These are phyloP conservation scores for Sebastolobus alascanus DNA, from an alignment of 2,797 vertebrate species.

Conservation along the genomic window DNA sequence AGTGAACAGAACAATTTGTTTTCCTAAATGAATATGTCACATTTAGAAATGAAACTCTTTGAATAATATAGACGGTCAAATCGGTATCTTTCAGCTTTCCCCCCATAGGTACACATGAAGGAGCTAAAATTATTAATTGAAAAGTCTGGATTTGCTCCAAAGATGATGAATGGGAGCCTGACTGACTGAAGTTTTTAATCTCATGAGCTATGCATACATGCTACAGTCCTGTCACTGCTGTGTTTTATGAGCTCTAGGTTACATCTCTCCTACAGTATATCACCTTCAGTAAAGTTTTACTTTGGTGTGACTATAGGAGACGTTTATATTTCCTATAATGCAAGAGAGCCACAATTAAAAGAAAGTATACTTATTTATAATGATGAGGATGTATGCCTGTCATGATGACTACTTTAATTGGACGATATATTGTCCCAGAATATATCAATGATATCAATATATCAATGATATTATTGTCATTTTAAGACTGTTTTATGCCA, in stretches of 20 bases:
- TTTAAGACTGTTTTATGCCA: background rate
- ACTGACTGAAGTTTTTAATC: slow-evolving; percentile 40
- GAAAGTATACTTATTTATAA: background rate
- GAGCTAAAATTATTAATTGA: slow-evolving; percentile 62
- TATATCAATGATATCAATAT: too few species aligned
- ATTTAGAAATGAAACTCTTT: slow-evolving; percentile 40
- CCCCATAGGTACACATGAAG: slow-evolving; percentile 18
- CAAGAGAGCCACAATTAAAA: background rate
- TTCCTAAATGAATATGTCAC: slow-evolving; percentile 44
- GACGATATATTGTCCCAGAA: background rate
- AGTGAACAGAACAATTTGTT: slow-evolving; percentile 40
- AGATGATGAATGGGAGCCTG: slow-evolving; percentile 50
- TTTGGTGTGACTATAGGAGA: background rate
- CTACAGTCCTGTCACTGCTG: background rate
- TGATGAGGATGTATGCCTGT: background rate
- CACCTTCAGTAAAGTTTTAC: slow-evolving; percentile 12
- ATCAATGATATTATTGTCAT: background rate
- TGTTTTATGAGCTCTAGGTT: slow-evolving; percentile 32
- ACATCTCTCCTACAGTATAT: background rate
- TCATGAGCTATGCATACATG: slow-evolving; percentile 8
- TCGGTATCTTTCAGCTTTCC: slow-evolving; percentile 30
- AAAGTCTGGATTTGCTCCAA: slow-evolving; percentile 31
- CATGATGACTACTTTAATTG: background rate
- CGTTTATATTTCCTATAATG: background rate
- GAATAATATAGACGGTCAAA: slow-evolving; percentile 24